A percentile compares a stretch with the other conserved stretches of the same genome.
phyloP scores from a whole-genome alignment of 2,113 vertebrate species.

The Cariama cristata region DNA sequence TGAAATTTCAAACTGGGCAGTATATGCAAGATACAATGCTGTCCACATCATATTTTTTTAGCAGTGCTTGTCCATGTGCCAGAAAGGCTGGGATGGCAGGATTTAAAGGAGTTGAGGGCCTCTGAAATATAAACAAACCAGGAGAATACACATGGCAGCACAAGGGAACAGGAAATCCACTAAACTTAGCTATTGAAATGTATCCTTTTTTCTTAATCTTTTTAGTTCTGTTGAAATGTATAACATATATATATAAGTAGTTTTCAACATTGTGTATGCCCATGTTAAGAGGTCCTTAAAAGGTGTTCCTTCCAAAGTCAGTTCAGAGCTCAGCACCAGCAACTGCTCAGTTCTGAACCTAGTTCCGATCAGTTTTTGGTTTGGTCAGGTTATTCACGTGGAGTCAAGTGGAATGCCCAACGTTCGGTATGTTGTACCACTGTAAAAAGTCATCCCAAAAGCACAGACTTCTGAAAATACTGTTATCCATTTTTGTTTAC shows the following conservation, averaged over 20 bases:
- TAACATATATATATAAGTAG: neutral
- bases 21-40: neutral
- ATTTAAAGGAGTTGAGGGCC: neutral
- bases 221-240: neutral
- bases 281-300: neutral
- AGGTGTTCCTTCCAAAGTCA: neutral
- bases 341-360: neutral
- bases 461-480: neutral
- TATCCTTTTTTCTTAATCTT: neutral
- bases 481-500: neutral
- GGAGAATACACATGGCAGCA: neutral
- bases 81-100: neutral
- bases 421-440: rapidly evolving
- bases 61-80: neutral
- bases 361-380: neutral
- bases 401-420: neutral
- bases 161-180: neutral
- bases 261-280: neutral
- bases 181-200: neutral
- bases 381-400: neutral
- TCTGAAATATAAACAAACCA: neutral
- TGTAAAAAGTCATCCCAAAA: neutral
- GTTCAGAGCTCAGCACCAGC: neutral
- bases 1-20: neutral
- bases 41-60: neutral